Evolutionary conservation across 2,888 invertebrate genomes (phyloP).

Genomic region (Branchipolynoe longqiensis): DNA sequence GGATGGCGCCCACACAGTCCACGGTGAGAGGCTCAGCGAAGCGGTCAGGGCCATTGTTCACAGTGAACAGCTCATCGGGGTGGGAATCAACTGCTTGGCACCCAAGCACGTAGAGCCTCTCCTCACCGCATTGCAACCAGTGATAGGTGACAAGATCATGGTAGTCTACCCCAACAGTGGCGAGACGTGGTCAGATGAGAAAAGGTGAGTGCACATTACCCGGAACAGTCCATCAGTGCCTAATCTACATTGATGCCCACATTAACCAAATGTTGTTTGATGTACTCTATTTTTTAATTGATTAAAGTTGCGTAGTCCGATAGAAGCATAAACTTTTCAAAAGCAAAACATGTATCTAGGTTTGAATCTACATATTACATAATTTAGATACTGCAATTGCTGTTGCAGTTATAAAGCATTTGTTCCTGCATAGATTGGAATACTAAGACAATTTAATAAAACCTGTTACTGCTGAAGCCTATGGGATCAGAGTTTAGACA

Average conservation of each 20-base stretch:
- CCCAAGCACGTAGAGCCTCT: slow-evolving; percentile 85
- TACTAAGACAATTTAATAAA: too few species aligned
- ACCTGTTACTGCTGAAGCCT: too few species aligned
- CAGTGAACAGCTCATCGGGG: slow-evolving; percentile 89
- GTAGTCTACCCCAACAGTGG: slow-evolving; percentile 97
- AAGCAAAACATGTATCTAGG: too few species aligned
- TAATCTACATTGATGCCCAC: not conserved
- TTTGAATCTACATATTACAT: too few species aligned
- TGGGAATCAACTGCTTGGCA: slow-evolving; percentile 94
- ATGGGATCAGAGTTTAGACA: too few species aligned
- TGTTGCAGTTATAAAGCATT: too few species aligned
- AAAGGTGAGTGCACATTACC: slow-evolving; percentile 77
- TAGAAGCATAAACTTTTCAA: too few species aligned
- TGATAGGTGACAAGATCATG: slow-evolving; percentile 84
- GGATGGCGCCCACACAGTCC: slow-evolving; percentile 87
- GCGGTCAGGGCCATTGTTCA: slow-evolving; percentile 84
- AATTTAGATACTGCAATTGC: too few species aligned
- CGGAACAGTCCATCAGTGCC: not conserved
- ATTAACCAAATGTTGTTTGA: too few species aligned
- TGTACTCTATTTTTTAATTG: too few species aligned
- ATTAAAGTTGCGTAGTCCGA: too few species aligned
- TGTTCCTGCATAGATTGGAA: too few species aligned
- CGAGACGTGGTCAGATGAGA: slow-evolving; percentile 78
- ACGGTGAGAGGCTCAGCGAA: slow-evolving; percentile 90
- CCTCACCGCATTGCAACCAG: slow-evolving; percentile 81